Evolutionary conservation across 2,888 invertebrate species (phyloP), one percentile per base, ranked within the genome.

Genomic region (Acheta domesticus): DNA sequence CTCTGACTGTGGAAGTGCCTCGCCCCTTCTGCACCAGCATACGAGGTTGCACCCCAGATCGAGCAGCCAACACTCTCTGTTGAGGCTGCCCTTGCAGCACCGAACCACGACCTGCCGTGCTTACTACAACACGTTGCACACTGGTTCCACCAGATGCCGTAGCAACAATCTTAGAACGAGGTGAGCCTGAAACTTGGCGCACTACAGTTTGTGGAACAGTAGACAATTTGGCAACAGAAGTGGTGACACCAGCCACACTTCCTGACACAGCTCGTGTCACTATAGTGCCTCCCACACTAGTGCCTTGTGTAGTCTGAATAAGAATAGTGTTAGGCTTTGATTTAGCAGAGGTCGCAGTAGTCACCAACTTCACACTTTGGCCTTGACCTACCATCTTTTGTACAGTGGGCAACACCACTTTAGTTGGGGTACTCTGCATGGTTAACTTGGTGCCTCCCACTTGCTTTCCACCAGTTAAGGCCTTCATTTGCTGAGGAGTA

Each of bases 401-500:
- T 75, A 79, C 75, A 50, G 80, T 77, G 48, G 80, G 80, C 50
- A 80, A 49, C 16, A 78, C 49, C n/a, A 81, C 80, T 77, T 81
- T 81, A 19, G 81, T 80, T 75, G 78, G 81, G 8, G 79, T 77
- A 73, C 81, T 81, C 49, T 81, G 80, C 81, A 81, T 80, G 48
- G 74, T 78, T 49, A 81, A 74, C 49, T 81, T 81, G 21, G 81
- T 73, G 12, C 78, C 81, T 23, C 78, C 62, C 14, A 75, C 20
- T 48, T 78, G 78, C 74, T 79, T 79, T 77, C 83, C 85, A 50
- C 86, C 86, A 2, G 86, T 84, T 3, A 87, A 83, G 12, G 85
- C 86, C 83, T 86, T 86, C 12, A 86, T 85, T 82, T 86, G 86
- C 48, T 86, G 86, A 1, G 86, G 85, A 23, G 86, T 87, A 74